Percentiles rank a stretch among this genome's conserved stretches.
Evolutionary conservation across 2,888 invertebrate species (phyloP).

Genomic region (Microctonus aethiopoides): DNA sequence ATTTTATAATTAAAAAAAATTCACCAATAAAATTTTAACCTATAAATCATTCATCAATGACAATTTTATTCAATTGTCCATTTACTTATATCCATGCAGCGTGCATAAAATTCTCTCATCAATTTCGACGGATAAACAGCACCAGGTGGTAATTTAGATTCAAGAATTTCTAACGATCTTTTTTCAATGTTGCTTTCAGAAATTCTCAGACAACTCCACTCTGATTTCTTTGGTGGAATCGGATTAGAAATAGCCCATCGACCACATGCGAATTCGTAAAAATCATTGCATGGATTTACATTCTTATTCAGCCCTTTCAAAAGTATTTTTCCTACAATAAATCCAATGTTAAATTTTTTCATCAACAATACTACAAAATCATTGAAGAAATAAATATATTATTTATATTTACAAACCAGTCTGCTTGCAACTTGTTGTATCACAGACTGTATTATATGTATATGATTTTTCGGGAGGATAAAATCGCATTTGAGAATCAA

Average conservation of each 20-base stretch:
- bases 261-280: slow-evolving; percentile 16
- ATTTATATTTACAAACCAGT: neutral
- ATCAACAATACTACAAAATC: neutral
- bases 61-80: neutral
- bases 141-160: neutral
- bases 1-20: too few species aligned
- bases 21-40: neutral
- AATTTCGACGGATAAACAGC: neutral
- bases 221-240: neutral
- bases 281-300: slow-evolving; percentile 10
- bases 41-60: neutral
- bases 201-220: neutral
- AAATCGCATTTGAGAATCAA: neutral
- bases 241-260: neutral
- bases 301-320: neutral
- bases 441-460: neutral
- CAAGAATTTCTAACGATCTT: neutral
- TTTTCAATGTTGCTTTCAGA: neutral
- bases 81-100: slow-evolving; percentile 10
- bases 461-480: neutral
- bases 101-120: neutral
- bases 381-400: neutral
- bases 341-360: neutral
- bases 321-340: neutral
- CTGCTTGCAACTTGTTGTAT: neutral